Evolutionary conservation across 2,797 vertebrate genomes (phyloP).

Genomic region (Petrocephalus schoutedeni): DNA sequence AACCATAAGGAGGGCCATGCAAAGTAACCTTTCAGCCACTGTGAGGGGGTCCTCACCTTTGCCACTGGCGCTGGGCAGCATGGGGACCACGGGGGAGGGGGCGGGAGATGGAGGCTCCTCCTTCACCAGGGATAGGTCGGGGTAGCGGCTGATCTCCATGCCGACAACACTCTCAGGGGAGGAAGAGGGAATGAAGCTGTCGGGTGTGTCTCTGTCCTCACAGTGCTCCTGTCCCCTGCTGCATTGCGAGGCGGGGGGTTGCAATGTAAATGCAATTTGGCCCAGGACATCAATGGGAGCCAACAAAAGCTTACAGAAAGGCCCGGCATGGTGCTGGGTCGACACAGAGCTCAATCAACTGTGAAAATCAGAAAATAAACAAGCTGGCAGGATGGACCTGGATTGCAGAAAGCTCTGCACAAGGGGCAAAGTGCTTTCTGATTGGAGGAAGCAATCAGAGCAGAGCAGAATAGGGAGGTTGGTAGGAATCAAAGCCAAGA

Average conservation of each 20-base stretch:
- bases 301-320: neutral
- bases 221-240: slow-evolving; percentile 75
- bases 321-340: neutral
- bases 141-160: slow-evolving; percentile 82
- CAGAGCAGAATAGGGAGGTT: neutral
- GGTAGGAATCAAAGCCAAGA: neutral
- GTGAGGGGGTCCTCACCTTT: slow-evolving; percentile 65
- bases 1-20: neutral
- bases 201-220: slow-evolving; percentile 71
- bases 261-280: neutral
- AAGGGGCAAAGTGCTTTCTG: neutral
- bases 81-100: slow-evolving; percentile 81
- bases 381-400: neutral
- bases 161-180: slow-evolving; percentile 89
- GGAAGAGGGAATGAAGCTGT: slow-evolving; percentile 85
- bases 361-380: neutral
- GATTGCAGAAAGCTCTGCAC: neutral
- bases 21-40: neutral
- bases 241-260: no score
- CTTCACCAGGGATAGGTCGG: slow-evolving; percentile 82
- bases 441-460: neutral
- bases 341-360: neutral
- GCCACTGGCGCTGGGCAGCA: slow-evolving; percentile 75
- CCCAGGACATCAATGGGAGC: neutral
- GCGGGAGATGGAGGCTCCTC: slow-evolving; percentile 82